Evolutionary conservation across 2,888 invertebrate genomes (phyloP), one percentile per base, ranked within the genome.

Genomic region (Platypus cylindrus): DNA sequence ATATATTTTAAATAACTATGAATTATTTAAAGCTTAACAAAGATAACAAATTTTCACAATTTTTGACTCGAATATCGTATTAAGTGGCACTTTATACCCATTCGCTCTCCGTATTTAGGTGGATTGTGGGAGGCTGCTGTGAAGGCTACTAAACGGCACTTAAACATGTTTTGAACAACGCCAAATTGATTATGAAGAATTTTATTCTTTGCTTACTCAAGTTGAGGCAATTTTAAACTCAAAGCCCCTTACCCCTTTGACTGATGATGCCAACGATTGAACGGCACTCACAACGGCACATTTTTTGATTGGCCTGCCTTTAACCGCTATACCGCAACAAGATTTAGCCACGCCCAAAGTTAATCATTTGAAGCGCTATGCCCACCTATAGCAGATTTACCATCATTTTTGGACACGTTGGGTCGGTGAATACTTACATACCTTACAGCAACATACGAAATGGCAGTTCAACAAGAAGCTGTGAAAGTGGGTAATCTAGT

Each of bases 151-250:
- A 40, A 40, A 25, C 17, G 9, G 12, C 37, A 37, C 23, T 24
- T 40, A n/a, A n/a, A n/a, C n/a, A n/a, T n/a, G n/a, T n/a, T n/a
- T n/a, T n/a, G n/a, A n/a, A n/a, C n/a, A n/a, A n/a, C n/a, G n/a
- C n/a, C n/a, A n/a, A n/a, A n/a, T n/a, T n/a, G n/a, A 34, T 17
- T 44, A 26, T 23, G 44, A 44, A 32, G 27, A 44, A 25, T 34
- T 41, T 13, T 23, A 29, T 17, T 41, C 44, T 1, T 11, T 53
- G 3, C 12, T 49, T 1, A 44, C 38, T 14, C 50, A 51, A 37
- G 48, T 55, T n/a, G 53, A 56, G 32, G 47, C 50, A 2, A 42
- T 47, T 22, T 32, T 54, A 11, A 55, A 55, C 37, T 54, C 51
- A 1, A 34, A 53, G 8, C 55, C 53, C 5, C 34, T 55, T 2